Evolutionary conservation across 2,113 vertebrate genomes (phyloP), one percentile per base, ranked within the genome.

Genomic region (Rafetus swinhoei): DNA sequence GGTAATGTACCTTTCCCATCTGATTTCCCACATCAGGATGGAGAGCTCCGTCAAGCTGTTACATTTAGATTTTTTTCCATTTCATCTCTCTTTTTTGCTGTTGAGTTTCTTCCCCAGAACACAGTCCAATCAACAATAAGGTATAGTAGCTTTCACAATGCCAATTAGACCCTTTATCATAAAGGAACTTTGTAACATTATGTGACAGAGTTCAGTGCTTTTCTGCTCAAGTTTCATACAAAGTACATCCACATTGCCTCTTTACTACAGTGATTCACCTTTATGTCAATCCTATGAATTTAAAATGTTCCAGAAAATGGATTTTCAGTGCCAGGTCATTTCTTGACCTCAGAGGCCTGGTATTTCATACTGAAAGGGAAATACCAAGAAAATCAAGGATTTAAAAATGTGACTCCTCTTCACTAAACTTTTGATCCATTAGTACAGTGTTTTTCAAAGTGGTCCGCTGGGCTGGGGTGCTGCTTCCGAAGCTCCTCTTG

Each of bases 281-380:
- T 85, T 22, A 82, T 92, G 92, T 87, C 95, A 87, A 93, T 72
- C 27, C 88, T 90, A 91, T 95, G 77, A 86, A 91, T 93, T 92
- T 89, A 93, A 94, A 96, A 92, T 96, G 39, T 93, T 92, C 24
- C 27, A 35, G 32, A 82, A 65, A 82, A 90, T 57, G 65, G 21
- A 74, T 57, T 94, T 21, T 12, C 32, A 29, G 24, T 90, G 45
- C 27, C 12, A 77, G 56, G 93, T 95, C 21, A 65, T 59, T 85
- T 69, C 91, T 74, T 89, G 84, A n/a, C 74, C 81, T 87, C 79
- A 65, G 86, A 84, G 32, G 12, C 22, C 52, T 87, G 52, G 25
- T 93, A 80, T n/a, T 92, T 95, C 52, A 80, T 87, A 92, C 91
- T 89, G 32, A 76, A 88, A 60, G 22, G 24, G 32, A 82, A 89